A percentile compares a stretch with the other conserved stretches of the same genome.
These are phyloP conservation scores for Cheirogaleus medius DNA, from an alignment of 2,113 vertebrate genomes.

Conservation along the genomic window DNA sequence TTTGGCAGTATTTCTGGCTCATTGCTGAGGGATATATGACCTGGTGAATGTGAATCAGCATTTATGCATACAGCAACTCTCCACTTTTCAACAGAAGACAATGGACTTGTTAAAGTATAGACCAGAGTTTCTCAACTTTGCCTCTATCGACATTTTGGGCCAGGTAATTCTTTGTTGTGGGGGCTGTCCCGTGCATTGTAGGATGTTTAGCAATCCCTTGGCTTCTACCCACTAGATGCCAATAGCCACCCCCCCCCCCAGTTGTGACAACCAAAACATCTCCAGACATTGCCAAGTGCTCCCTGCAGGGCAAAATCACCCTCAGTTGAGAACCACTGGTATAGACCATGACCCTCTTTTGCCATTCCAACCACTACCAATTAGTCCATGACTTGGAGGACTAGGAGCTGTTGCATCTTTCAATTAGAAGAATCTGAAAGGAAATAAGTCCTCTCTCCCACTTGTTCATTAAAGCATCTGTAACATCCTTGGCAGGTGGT, in stretches of 20 bases:
- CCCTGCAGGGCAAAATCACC: background rate
- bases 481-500: background rate
- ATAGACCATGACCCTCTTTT: background rate
- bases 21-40: constrained; percentile 18
- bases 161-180: background rate
- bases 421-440: background rate
- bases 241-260: background rate
- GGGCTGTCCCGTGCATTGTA: background rate
- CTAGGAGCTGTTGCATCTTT: background rate
- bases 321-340: background rate
- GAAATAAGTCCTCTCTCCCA: background rate
- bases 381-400: background rate
- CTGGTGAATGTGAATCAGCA: constrained; percentile 25
- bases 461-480: background rate
- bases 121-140: background rate
- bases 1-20: constrained; percentile 44
- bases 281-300: background rate
- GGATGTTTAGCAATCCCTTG: background rate
- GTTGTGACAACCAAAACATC: background rate
- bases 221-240: background rate
- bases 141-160: background rate
- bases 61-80: background rate
- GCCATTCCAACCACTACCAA: background rate
- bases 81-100: background rate
- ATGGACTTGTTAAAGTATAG: background rate